Evolutionary conservation across 2,797 vertebrate genomes (phyloP), one percentile per base, ranked within the genome.

Genomic region (Myoxocephalus aenaeus): DNA sequence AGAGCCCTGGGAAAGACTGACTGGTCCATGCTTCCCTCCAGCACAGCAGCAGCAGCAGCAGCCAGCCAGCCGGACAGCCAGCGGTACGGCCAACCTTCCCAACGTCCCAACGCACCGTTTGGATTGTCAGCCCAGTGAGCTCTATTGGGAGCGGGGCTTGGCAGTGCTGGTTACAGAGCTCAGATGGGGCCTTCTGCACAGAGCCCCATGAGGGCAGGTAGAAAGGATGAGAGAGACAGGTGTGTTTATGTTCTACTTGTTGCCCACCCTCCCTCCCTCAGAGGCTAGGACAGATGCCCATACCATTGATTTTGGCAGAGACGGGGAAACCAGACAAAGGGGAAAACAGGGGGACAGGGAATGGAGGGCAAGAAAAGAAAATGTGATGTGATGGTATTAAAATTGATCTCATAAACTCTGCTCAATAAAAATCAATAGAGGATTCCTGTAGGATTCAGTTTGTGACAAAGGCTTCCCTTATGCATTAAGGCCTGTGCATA

Each of bases 151-250:
- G 63, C 58, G 40, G 70, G 75, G 73, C 66, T 92, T 94, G 93
- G 93, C 92, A 91, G 86, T 69, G 85, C 67, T 61, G 84, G 88
- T 77, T 92, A 70, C 86, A 81, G 84, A 84, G 88, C 91, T 92
- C 92, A 94, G 92, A 87, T 91, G 81, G 83, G 86, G 85, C 92
- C 90, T 91, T 93, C 91, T 94, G 92, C 77, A 88, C 89, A 62
- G 59, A 69, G 81, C 87, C 92, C 89, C 88, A 78, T 32, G 87
- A 88, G 88, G 84, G 72, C 77, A 81, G 80, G 86, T 78, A 79
- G 72, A 83, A 57, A 62, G 67, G 70, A 87, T 70, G 81, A 83
- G 65, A 40, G 42, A 86, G 90, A 86, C 92, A 93, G 92, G 92
- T 93, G 88, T 91, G 92, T 92, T 90, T 90, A 74, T 89, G 80